These are phyloP conservation scores for Zygogramma bicolorata DNA, from an alignment of 2,888 invertebrate species.

Conservation along the genomic window DNA sequence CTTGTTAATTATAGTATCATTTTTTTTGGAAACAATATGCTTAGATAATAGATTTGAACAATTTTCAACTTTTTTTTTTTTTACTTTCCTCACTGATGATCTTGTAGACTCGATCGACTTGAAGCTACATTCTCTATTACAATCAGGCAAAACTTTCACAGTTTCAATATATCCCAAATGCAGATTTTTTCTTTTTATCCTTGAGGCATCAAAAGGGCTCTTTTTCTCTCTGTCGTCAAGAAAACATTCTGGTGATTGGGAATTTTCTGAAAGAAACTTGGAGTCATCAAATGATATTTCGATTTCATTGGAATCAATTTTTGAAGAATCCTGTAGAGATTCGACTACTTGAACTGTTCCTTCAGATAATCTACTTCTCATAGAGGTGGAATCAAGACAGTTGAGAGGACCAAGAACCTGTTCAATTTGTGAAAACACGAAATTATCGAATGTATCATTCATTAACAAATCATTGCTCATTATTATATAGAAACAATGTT, in stretches of 20 bases:
- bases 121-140: neutral
- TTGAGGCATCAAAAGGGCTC: neutral
- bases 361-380: neutral
- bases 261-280: constrained; percentile 45
- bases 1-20: neutral
- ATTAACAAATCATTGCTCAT: constrained; percentile 45
- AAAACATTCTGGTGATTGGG: neutral
- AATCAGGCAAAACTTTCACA: neutral
- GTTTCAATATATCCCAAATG: constrained; percentile 18
- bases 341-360: neutral
- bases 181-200: neutral
- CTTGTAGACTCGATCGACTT: neutral
- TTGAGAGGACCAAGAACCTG: neutral
- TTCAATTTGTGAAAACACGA: constrained; percentile 46
- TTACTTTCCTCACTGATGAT: neutral
- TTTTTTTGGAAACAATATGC: neutral
- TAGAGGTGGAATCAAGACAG: neutral
- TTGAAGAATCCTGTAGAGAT: neutral
- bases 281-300: constrained; percentile 58
- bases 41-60: neutral
- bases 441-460: constrained; percentile 59
- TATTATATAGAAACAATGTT: constrained; percentile 13
- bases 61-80: neutral
- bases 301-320: constrained; percentile 17
- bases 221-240: constrained; percentile 19